Evolutionary conservation across 2,888 invertebrate genomes (phyloP), one percentile per base, ranked within the genome.

Genomic region (Agrochola lychnidis): DNA sequence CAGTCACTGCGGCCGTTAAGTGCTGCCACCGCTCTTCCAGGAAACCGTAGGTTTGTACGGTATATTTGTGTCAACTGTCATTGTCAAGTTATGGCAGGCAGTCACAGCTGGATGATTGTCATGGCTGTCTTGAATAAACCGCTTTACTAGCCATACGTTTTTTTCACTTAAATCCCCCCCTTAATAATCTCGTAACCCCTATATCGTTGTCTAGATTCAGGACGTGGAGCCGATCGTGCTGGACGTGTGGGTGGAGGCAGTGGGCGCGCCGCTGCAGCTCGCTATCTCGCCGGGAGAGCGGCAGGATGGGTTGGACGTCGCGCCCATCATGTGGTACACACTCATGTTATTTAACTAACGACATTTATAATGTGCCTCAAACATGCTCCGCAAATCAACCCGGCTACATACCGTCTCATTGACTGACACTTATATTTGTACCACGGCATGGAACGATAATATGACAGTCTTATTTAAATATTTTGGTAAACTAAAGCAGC

Each of bases 221-320:
- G 73, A 88, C 25, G 25, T 95, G 88, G 93, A 91, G 76, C 93
- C 95, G 4, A 81, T 95, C 2, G 89, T 95, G 14, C 25, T 96
- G 69, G 94, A 95, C 84, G 84, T 95, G 81, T 96, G 95, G 95
- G 82, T 93, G 53, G 92, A 95, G 86, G 94, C 85, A 30, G 81
- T 89, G 6, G 95, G 94, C 0, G 61, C 89, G 2, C 93, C 95
- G 57, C 90, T 96, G 40, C 89, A 87, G 73, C 88, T 94, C 53
- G 91, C 92, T 7, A 78, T 92, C 51, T 77, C 74, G 14, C 87
- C 19, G 22, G 64, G 0, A 3, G 19, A 16, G 16, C 36, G 6
- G 16, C 68, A n/a, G 40, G n/a, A 36, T 4, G 36, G 36, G 19
- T 19, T 10, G 10, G 53, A 68, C 36, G 36, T n/a, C n/a, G 10